Evolutionary conservation across 2,113 vertebrate species (phyloP).

Genomic region (Cynopterus brachyotis): DNA sequence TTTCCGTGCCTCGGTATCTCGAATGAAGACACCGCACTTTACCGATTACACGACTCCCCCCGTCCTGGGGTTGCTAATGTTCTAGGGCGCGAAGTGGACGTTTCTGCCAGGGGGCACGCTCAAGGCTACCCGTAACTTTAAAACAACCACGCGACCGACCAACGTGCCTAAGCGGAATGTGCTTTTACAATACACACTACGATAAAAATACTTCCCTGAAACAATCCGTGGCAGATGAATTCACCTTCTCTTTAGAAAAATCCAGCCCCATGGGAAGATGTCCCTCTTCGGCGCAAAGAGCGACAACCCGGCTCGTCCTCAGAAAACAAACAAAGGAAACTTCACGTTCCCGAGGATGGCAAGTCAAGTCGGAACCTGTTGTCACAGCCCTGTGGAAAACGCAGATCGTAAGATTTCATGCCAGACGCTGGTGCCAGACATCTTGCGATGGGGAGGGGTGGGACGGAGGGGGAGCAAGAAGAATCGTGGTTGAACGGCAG

Average conservation of each 20-base stretch:
- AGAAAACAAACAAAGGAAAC: slow-evolving; percentile 68
- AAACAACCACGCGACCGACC: slow-evolving; percentile 16
- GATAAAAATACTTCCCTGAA: slow-evolving; percentile 6
- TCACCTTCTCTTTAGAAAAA: slow-evolving; percentile 62
- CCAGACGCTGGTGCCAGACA: not conserved
- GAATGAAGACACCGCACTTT: no score
- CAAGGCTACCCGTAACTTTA: not conserved
- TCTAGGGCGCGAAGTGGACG: not conserved
- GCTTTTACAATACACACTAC: slow-evolving; percentile 41
- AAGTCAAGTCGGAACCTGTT: slow-evolving; percentile 68
- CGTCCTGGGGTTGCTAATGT: not conserved
- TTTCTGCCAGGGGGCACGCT: not conserved
- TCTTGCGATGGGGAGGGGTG: not conserved
- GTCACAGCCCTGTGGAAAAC: slow-evolving; percentile 55
- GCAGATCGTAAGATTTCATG: slow-evolving; percentile 63
- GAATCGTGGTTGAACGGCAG: slow-evolving; percentile 51
- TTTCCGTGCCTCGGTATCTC: not conserved
- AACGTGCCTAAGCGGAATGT: not conserved
- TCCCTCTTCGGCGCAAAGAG: slow-evolving; percentile 32
- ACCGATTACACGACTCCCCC: rapidly evolving
- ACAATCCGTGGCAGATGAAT: slow-evolving; percentile 35
- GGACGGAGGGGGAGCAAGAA: not conserved
- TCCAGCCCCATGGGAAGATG: slow-evolving; percentile 51
- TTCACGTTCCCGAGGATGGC: slow-evolving; percentile 48
- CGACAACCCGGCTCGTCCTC: slow-evolving; percentile 50